Percentiles rank a stretch among this genome's conserved stretches.
These are phyloP conservation scores for Phrynocephalus versicolor DNA, from an alignment of 2,113 vertebrate genomes.

Conservation along the genomic window DNA sequence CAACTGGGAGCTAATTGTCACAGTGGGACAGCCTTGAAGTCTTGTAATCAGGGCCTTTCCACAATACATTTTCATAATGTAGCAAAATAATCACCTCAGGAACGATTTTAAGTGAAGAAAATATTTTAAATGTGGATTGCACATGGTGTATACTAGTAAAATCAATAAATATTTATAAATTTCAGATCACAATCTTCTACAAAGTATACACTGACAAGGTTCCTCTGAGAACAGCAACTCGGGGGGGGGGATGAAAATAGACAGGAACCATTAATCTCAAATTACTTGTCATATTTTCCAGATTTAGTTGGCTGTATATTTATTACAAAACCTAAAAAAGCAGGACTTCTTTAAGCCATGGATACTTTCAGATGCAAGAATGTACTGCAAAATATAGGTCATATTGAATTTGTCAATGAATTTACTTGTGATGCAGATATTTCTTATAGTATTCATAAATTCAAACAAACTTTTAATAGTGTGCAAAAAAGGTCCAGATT, in stretches of 20 bases:
- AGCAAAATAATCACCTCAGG: slow-evolving; percentile 77
- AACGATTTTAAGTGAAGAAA: slow-evolving; percentile 65
- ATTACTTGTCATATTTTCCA: slow-evolving; percentile 60
- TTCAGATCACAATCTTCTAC: slow-evolving; percentile 59
- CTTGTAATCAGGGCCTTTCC: slow-evolving; percentile 71
- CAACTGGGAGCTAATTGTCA: slow-evolving; percentile 79
- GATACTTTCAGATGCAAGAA: slow-evolving; percentile 47
- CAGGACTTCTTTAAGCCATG: slow-evolving; percentile 57
- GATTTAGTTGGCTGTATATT: slow-evolving; percentile 57
- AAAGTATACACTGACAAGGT: slow-evolving; percentile 59
- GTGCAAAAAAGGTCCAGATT: slow-evolving; percentile 20
- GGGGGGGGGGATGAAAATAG: slow-evolving; percentile 57
- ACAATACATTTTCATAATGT: slow-evolving; percentile 77
- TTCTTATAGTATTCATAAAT: slow-evolving; percentile 53
- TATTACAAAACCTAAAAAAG: slow-evolving; percentile 61
- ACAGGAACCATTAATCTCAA: slow-evolving; percentile 48
- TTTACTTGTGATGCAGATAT: slow-evolving; percentile 40
- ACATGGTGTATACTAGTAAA: slow-evolving; percentile 52
- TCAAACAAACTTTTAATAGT: slow-evolving; percentile 30
- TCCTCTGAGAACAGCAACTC: slow-evolving; percentile 42
- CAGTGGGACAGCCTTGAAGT: slow-evolving; percentile 70
- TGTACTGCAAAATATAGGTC: slow-evolving; percentile 48
- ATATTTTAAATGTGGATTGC: slow-evolving; percentile 53
- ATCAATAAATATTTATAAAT: slow-evolving; percentile 42
- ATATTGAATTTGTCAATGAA: slow-evolving; percentile 58